These are phyloP conservation scores for Caenorhabditis tropicalis DNA, from an alignment of 1,140 invertebrate species.

Conservation along the genomic window DNA sequence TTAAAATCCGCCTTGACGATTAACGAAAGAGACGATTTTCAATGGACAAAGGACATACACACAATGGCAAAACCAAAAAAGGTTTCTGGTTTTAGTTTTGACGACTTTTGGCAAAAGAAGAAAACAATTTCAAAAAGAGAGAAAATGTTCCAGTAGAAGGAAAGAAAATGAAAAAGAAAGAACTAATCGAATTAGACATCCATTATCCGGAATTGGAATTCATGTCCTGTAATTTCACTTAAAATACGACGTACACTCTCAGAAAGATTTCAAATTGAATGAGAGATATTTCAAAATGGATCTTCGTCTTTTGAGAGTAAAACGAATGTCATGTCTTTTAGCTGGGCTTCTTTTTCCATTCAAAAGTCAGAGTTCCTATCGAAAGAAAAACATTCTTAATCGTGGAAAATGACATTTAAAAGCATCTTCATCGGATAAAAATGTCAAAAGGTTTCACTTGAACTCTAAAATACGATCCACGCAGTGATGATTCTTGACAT, in stretches of 20 bases:
- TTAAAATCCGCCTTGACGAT: conserved; percentile 4
- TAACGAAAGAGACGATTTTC: not conserved
- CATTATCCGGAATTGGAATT: conserved; percentile 38
- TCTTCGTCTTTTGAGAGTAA: not conserved
- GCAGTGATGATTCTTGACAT: conserved; percentile 12
- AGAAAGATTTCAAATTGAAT: not conserved
- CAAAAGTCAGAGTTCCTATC: not conserved
- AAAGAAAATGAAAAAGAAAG: not conserved
- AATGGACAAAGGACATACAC: not conserved
- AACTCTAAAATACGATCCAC: no score
- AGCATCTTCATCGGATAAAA: no score
- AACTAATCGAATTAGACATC: conserved; percentile 41
- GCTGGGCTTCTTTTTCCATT: no score
- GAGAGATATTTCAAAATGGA: not conserved
- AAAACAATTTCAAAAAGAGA: not conserved
- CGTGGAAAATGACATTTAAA: no score
- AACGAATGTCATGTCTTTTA: no score
- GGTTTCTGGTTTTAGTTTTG: not conserved
- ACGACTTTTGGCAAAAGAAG: not conserved
- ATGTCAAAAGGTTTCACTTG: no score
- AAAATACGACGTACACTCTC: no score
- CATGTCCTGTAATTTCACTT: not conserved
- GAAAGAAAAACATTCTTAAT: no score
- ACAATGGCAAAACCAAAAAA: not conserved
- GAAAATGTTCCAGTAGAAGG: not conserved